A percentile compares a stretch with the other conserved stretches of the same genome.
phyloP scores from a whole-genome alignment of 2,113 vertebrate species.

The Protobothrops flavoviridis region DNA sequence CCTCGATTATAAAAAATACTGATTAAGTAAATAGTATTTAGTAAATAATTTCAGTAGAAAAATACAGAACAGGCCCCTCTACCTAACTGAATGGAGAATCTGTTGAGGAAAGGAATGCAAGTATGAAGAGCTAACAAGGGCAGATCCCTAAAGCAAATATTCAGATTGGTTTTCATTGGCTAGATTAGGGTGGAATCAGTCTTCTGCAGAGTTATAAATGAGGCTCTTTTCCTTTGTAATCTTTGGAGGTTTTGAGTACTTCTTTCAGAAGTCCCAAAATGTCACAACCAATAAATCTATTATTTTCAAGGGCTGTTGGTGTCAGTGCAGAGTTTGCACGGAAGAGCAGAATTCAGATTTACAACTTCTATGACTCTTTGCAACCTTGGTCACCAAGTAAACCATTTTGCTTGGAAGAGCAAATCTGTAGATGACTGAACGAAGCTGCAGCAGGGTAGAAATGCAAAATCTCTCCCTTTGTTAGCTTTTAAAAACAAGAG shows the following conservation, averaged over 20 bases:
- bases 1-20: neutral
- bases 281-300: constrained; percentile 56
- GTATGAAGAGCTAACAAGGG: neutral
- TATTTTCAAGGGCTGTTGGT: constrained; percentile 45
- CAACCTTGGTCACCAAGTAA: constrained; percentile 39
- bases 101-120: neutral
- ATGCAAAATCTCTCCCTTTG: constrained; percentile 51
- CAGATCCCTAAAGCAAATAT: neutral
- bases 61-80: neutral
- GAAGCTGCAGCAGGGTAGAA: constrained; percentile 38
- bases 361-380: constrained; percentile 53
- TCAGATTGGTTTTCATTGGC: neutral
- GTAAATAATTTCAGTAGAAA: neutral
- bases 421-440: constrained; percentile 41
- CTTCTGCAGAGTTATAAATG: neutral
- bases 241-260: constrained; percentile 12
- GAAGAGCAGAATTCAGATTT: constrained; percentile 56
- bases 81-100: neutral
- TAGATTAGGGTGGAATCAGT: neutral
- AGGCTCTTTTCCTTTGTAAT: constrained; percentile 38
- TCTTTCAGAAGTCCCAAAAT: constrained; percentile 45
- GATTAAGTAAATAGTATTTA: neutral
- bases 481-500: constrained; percentile 52
- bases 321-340: constrained; percentile 52
- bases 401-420: constrained; percentile 53